These are phyloP conservation scores for Mallotus villosus DNA, from an alignment of 2,797 vertebrate species.

Conservation along the genomic window DNA sequence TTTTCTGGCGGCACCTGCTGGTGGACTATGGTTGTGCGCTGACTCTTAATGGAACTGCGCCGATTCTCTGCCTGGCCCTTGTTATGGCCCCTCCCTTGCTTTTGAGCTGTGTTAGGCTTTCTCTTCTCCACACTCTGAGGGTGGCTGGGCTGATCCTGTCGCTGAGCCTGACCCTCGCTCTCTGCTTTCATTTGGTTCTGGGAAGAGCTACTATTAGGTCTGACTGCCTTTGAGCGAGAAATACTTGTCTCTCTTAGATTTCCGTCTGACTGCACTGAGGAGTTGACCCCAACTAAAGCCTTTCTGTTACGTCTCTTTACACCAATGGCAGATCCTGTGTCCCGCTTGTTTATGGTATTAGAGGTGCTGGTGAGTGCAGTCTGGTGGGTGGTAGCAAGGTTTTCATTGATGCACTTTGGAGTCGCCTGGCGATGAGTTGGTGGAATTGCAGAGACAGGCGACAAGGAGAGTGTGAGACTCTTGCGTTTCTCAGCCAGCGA, in stretches of 20 bases:
- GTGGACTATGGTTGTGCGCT: constrained; percentile 2
- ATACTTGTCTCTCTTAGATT: constrained; percentile 14
- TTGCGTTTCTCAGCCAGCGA: constrained; percentile 71
- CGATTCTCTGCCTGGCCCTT: constrained; percentile 5
- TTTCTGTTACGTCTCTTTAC: not conserved
- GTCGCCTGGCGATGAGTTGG: constrained; percentile 25
- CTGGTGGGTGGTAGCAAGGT: not conserved
- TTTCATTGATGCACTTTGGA: constrained; percentile 4
- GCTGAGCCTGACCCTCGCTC: constrained; percentile 24
- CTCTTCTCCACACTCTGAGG: constrained; percentile 12
- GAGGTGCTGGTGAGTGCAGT: not conserved
- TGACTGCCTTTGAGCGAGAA: constrained; percentile 21
- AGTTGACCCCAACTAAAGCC: constrained; percentile 1
- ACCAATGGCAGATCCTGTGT: constrained; percentile 11
- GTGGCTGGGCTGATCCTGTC: constrained; percentile 2
- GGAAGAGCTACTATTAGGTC: constrained; percentile 16
- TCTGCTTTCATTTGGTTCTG: constrained; percentile 21
- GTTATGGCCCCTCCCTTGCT: constrained; percentile 15
- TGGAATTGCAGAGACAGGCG: constrained; percentile 42
- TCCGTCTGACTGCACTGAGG: not conserved
- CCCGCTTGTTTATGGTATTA: constrained; percentile 30
- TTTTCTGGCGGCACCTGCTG: constrained; percentile 31
- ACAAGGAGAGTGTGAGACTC: constrained; percentile 71
- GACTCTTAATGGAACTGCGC: not conserved
- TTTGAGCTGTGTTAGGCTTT: constrained; percentile 14